Evolutionary conservation across 2,797 vertebrate genomes (phyloP).

Genomic region (Hapalemur alaotrensis): DNA sequence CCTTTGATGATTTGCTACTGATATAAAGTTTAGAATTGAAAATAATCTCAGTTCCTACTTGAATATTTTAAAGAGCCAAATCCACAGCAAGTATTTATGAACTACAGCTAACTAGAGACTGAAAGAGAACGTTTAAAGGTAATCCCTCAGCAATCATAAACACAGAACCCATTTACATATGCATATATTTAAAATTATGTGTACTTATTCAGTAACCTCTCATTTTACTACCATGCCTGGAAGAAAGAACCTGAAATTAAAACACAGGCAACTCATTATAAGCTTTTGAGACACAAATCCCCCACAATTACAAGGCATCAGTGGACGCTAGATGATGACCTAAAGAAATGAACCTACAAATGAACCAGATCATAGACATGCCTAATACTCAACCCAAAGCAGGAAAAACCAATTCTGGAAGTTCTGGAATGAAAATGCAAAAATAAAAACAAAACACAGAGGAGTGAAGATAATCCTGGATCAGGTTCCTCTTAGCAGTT

Average conservation of each 20-base stretch:
- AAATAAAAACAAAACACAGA: slow-evolving; percentile 42
- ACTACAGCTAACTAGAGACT: neutral
- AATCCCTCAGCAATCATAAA: slow-evolving; percentile 47
- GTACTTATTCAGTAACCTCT: slow-evolving; percentile 27
- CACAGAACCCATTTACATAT: slow-evolving; percentile 12
- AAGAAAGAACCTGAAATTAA: slow-evolving; percentile 57
- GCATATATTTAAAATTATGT: neutral
- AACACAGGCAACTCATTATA: neutral
- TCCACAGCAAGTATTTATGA: slow-evolving; percentile 43
- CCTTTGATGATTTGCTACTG: neutral
- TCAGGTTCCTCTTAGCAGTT: neutral
- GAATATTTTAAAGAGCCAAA: slow-evolving; percentile 51
- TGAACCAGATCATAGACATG: slow-evolving; percentile 24
- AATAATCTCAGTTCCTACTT: slow-evolving; percentile 1
- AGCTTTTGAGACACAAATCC: slow-evolving; percentile 39
- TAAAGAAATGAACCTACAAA: slow-evolving; percentile 5
- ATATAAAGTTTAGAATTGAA: slow-evolving; percentile 29
- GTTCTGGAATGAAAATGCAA: slow-evolving; percentile 35
- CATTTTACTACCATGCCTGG: neutral
- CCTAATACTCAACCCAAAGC: neutral
- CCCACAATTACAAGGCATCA: slow-evolving; percentile 13
- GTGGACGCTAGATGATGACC: neutral
- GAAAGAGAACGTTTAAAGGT: slow-evolving; percentile 52
- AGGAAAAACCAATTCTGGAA: slow-evolving; percentile 6
- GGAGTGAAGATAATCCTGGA: neutral